Base-by-base conservation (phyloP, 2,797 vertebrate genomes). In the Gallirallus australis region DNA sequence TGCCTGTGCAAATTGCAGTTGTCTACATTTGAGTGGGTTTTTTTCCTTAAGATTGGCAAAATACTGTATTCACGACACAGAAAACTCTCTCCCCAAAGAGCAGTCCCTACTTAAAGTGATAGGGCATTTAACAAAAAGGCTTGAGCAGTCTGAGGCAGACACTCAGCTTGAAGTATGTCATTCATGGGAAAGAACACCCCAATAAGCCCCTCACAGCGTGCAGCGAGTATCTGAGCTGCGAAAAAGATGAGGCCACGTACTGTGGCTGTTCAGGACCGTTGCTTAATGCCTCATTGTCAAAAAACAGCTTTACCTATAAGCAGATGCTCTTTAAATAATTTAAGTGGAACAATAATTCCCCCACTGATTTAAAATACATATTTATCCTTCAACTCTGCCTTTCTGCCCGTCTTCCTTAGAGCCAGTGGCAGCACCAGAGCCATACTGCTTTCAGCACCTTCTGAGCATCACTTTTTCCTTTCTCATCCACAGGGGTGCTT, bases 401-500 rank as follows among this genome's bases (percentile, higher is more conserved):
- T 85, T 78, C 35, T 82, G 65, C 54, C 42, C 79, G 7, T 81
- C 28, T 72, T 90, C 70, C 52, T 66, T 40, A 50, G 63, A 27
- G 54, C 52, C 57, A 28, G 14, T 48, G 30, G 56, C 39, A 89
- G 42, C 40, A 76, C 25, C 47, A 70, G 10, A 90, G 17, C 37
- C 30, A 6, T 40, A 7, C 25, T 45, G 31, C 47, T 84, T 83
- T 56, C 72, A 70, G 25, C 33, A 8, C 3, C 39, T 91, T 40
- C 86, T 94, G 27, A 95, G 45, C 25, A 71, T 89, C 37, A 68
- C 28, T 76, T 60, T 93, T 88, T 94, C 15, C n/a, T 83, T 86
- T 95, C 79, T 89, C 31, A 53, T 81, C 57, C 39, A 79, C 96
- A 99, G 99, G 99, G 99, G 88, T 99, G 99, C 97, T 99, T 99